Conservation (phyloP, 2,113 vertebrate genomes). For the Ellobius talpinus region DNA sequence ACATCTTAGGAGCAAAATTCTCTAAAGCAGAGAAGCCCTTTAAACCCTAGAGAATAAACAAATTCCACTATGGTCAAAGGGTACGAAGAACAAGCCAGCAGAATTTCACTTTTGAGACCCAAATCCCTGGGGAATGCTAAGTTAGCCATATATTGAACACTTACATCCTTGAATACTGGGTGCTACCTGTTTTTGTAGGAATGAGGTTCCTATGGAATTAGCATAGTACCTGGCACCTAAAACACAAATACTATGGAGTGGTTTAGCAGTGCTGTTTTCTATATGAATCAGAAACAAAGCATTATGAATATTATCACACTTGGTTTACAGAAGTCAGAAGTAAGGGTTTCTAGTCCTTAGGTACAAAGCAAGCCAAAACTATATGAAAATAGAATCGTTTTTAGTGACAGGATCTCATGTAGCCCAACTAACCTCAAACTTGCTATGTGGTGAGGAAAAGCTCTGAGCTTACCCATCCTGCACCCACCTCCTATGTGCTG, state of each 20-base stretch:
- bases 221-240: constrained; percentile 11
- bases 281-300: constrained; percentile 46
- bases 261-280: constrained; percentile 33
- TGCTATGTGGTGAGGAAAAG: neutral
- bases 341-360: neutral
- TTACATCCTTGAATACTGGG: neutral
- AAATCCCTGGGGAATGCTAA: neutral
- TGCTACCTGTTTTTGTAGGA: neutral
- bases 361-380: constrained; percentile 60
- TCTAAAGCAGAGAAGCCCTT: constrained; percentile 42
- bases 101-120: constrained; percentile 7
- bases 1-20: constrained; percentile 32
- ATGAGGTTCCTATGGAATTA: neutral
- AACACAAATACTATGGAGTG: constrained; percentile 34
- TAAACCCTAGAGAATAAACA: constrained; percentile 41
- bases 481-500: neutral
- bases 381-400: constrained; percentile 1
- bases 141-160: neutral
- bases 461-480: neutral
- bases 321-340: constrained; percentile 41
- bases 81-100: constrained; percentile 1
- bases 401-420: neutral
- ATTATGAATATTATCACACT: neutral
- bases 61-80: neutral
- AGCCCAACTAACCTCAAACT: neutral